Base-by-base conservation (phyloP, 2,888 invertebrate species). In the Drosophila mercatorum region DNA sequence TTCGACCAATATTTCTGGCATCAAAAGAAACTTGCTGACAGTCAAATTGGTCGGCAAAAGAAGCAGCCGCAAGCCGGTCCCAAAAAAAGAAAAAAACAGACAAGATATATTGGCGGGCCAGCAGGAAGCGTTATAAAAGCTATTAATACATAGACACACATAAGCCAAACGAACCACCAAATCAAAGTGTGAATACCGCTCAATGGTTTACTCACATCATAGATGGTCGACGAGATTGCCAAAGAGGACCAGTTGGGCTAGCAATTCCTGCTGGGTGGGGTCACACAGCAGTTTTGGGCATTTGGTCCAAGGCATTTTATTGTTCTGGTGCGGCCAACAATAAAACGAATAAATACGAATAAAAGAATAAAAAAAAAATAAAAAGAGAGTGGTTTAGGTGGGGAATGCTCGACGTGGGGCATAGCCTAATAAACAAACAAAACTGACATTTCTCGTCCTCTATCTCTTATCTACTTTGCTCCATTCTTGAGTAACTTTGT, bases 71-170 rank as follows among this genome's bases (percentile, higher is more conserved):
- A 34, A 8, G 11, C 17, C 70, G 40, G 5, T 22, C 56, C 43
- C 8, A 34, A 3, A 34, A 31, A 31, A 31, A 31, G 6, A 31
- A 36, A 36, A 36, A 14, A 34, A 34, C 51, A 56, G 61, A 67
- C 63, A 79, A 56, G 66, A 81, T 72, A 78, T 82, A 74, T 76
- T 69, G 72, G 43, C 44, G 66, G 57, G 66, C 55, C 68, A 55
- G 59, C 86, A 76, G 83, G 81, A 76, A 81, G 78, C 81, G 84
- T 80, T 86, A 83, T 81, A 88, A 88, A 86, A 78, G 86, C 87
- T 73, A 86, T 88, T 86, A 84, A 83, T 83, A 88, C 70, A 66
- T 57, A 43, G 70, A 53, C 36, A 67, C 49, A 57, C 52, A 59
- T 47, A 41, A 61, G 47, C 65, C 26, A 55, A 22, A 31, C 55